Evolutionary conservation across 2,113 vertebrate species (phyloP), one percentile per base, ranked within the genome.

Genomic region (Elanoides forficatus): DNA sequence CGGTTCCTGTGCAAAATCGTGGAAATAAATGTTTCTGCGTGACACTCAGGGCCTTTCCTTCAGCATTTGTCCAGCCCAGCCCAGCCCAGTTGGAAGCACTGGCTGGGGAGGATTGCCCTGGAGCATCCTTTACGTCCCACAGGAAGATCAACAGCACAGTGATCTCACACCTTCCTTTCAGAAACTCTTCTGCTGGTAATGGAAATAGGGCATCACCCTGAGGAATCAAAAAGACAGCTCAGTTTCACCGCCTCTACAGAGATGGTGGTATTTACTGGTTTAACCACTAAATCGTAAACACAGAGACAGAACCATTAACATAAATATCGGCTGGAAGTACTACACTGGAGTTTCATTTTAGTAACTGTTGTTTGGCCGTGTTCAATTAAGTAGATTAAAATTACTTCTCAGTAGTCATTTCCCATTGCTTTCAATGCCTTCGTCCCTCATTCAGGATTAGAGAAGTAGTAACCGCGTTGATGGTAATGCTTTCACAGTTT

Each of bases 321-420:
- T 23, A 91, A 93, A 50, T 60, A 82, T 78, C 50, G 80, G 48
- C 62, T 17, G 5, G 47, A 85, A 97, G 85, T 62, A 62, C n/a
- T 23, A 50, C 58, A 45, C 63, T 26, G 29, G 30, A 60, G 20
- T 85, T 94, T 75, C 60, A 53, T 72, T 94, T 72, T 40, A 50
- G 66, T 59, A 70, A 62, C 84, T 65, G 66, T 47, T 90, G 36
- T 76, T 85, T 43, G 62, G n/a, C 78, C 87, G 40, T 65, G 38
- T 67, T 73, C 53, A 93, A 63, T 85, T 62, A 87, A 82, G 62
- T 14, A 85, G 50, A 91, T 80, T 38, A 76, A 90, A 91, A 93
- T 62, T 16, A 29, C 27, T 88, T 95, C 65, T 92, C n/a, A 21
- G 25, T 13, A 75, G 52, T 73, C 50, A 66, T 76, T 89, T 88